phyloP scores from a whole-genome alignment of 2,113 vertebrate species.

The Papio anubis region DNA sequence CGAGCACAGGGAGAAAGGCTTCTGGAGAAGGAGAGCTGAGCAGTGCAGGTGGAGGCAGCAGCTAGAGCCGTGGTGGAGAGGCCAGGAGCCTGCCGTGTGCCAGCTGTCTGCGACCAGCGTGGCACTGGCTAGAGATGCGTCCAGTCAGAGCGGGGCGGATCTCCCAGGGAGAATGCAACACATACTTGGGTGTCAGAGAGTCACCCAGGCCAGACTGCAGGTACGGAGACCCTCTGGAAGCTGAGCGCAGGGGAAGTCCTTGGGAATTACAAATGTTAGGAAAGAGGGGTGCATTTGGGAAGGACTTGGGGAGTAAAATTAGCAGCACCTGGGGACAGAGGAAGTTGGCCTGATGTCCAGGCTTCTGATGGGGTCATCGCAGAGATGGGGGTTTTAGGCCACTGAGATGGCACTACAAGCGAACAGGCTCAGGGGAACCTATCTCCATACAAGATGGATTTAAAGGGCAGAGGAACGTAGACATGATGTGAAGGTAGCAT shows the following conservation, averaged over 20 bases:
- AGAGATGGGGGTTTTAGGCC: fast-evolving
- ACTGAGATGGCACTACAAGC: fast-evolving
- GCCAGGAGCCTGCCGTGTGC: fast-evolving
- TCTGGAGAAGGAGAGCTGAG: not conserved
- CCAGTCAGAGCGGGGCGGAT: fast-evolving
- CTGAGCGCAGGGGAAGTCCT: fast-evolving
- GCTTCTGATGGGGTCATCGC: fast-evolving
- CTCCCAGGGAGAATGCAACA: fast-evolving
- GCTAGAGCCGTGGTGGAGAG: fast-evolving
- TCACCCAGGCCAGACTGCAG: fast-evolving
- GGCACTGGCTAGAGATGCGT: fast-evolving
- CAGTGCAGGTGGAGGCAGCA: fast-evolving
- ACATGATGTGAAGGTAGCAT: fast-evolving
- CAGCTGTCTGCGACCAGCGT: fast-evolving
- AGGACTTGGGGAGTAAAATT: fast-evolving
- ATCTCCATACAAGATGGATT: not conserved
- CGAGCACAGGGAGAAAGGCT: fast-evolving
- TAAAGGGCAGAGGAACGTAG: fast-evolving
- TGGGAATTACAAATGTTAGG: fast-evolving
- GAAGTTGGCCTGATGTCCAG: fast-evolving
- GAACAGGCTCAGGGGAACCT: not conserved
- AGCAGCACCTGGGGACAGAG: fast-evolving
- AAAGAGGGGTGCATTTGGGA: fast-evolving
- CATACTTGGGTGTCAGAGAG: fast-evolving
- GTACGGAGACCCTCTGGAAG: fast-evolving